Conservation (phyloP, 1,140 invertebrate species). For the Octopus sinensis region DNA sequence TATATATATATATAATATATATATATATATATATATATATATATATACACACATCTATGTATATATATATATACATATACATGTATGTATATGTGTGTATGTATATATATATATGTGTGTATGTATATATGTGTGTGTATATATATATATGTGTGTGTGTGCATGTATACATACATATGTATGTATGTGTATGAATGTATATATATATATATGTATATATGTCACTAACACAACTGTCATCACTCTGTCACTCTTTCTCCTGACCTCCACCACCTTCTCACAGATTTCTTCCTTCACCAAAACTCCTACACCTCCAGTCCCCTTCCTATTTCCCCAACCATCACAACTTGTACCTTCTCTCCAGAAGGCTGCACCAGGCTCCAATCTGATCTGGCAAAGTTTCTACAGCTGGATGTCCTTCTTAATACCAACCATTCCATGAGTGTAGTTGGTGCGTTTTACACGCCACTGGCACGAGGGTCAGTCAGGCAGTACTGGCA, state of each 20-base stretch:
- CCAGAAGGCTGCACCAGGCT: no score
- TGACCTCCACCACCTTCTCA: neutral
- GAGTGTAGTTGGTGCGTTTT: no score
- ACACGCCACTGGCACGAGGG: no score
- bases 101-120: neutral
- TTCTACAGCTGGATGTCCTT: no score
- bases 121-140: neutral
- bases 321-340: no score
- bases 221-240: neutral
- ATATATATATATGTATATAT: slow-evolving; percentile 2
- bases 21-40: slow-evolving; percentile 6
- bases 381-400: no score
- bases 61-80: neutral
- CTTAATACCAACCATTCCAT: no score
- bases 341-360: no score
- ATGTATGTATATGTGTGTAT: neutral
- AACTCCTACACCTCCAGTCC: neutral
- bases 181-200: neutral
- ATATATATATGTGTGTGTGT: neutral
- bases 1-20: neutral
- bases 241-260: neutral
- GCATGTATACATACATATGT: neutral
- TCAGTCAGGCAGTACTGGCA: no score
- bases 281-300: neutral
- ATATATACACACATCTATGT: neutral